Percentiles rank a stretch among this genome's conserved stretches.
Conservation (phyloP, 2,888 invertebrate genomes). For the Ornithoptera alexandrae region DNA sequence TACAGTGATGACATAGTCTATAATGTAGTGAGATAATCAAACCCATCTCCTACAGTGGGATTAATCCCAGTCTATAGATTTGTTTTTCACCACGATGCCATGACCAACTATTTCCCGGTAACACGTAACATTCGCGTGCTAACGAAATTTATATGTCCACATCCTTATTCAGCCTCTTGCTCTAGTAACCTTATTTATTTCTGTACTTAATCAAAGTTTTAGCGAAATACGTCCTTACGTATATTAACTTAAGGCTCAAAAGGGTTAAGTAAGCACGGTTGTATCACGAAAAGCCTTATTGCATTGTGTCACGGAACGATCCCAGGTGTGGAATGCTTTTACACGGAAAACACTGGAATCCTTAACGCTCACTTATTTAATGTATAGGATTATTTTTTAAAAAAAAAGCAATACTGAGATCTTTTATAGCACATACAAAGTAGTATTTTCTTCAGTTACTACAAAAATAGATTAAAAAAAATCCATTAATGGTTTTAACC, state of each 20-base stretch:
- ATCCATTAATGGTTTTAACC: too few species aligned
- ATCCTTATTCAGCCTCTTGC: constrained; percentile 67
- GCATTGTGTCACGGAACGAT: constrained; percentile 69
- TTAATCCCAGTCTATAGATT: too few species aligned
- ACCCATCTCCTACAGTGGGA: too few species aligned
- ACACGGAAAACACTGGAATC: constrained; percentile 64
- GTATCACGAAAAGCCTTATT: constrained; percentile 56
- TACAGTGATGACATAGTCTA: too few species aligned
- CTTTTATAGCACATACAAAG: background rate
- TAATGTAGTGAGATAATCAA: too few species aligned
- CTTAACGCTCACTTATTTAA: constrained; percentile 50
- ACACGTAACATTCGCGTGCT: constrained; percentile 63
- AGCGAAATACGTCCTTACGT: constrained; percentile 38
- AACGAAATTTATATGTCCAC: constrained; percentile 57
- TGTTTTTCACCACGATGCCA: background rate
- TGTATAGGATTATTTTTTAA: constrained; percentile 27
- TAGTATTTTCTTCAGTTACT: too few species aligned
- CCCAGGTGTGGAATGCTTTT: constrained; percentile 74
- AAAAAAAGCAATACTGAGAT: constrained; percentile 4
- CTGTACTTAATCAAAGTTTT: constrained; percentile 26
- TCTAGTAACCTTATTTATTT: constrained; percentile 66
- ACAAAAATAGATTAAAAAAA: too few species aligned
- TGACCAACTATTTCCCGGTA: constrained; percentile 28
- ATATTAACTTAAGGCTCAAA: constrained; percentile 34
- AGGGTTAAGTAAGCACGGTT: constrained; percentile 35